These are phyloP conservation scores for Lordiphosa stackelbergi DNA, from an alignment of 1,140 invertebrate genomes.

Conservation along the genomic window DNA sequence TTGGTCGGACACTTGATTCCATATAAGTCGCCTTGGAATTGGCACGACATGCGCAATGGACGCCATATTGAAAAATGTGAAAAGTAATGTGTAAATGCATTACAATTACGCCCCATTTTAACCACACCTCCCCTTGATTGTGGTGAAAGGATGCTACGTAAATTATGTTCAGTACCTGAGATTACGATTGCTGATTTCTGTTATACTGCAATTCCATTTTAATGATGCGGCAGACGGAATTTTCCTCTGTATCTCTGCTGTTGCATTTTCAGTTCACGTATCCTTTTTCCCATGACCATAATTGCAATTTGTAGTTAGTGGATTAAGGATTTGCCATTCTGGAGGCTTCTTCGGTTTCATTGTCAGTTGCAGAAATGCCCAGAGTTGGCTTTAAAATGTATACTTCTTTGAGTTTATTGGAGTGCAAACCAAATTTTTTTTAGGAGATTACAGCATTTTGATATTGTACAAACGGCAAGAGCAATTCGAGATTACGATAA, in stretches of 20 bases:
- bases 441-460: too few species aligned
- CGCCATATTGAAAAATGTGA: conserved; percentile 55
- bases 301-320: conserved; percentile 21
- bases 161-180: conserved; percentile 15
- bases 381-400: too few species aligned
- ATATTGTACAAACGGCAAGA: too few species aligned
- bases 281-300: conserved; percentile 2
- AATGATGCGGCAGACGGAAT: conserved; percentile 10
- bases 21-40: conserved; percentile 2
- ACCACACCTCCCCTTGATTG: background rate
- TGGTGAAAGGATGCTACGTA: conserved; percentile 25
- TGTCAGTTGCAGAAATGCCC: too few species aligned
- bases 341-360: too few species aligned
- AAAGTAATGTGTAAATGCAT: conserved; percentile 27
- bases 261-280: background rate
- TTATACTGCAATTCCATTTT: conserved; percentile 19
- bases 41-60: conserved; percentile 64
- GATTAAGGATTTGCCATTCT: too few species aligned
- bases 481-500: too few species aligned
- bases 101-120: conserved; percentile 9
- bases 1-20: conserved; percentile 39
- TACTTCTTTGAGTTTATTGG: too few species aligned
- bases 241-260: conserved; percentile 3
- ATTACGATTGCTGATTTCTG: conserved; percentile 3
- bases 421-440: too few species aligned